Evolutionary conservation across 1,140 invertebrate species (phyloP).

Genomic region (Cydia pomonella): DNA sequence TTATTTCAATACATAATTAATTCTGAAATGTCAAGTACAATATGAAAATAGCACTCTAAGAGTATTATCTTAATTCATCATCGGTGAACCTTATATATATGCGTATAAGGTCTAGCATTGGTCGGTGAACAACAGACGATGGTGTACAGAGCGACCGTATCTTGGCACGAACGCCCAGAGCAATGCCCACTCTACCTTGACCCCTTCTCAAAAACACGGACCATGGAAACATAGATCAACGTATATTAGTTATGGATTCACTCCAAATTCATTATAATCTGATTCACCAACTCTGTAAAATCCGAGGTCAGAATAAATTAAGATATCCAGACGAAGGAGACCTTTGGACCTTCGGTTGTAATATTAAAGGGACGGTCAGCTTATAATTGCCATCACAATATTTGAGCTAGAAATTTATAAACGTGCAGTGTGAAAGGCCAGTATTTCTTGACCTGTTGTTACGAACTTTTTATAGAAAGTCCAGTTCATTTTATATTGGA

Average conservation of each 20-base stretch:
- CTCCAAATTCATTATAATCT: conserved; percentile 7
- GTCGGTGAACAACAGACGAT: too few relatives aligned
- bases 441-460: not conserved
- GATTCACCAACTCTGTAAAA: not conserved
- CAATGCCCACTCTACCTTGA: conserved; percentile 52
- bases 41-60: conserved; percentile 23
- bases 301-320: not conserved
- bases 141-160: conserved; percentile 33
- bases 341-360: not conserved
- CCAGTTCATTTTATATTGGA: not conserved
- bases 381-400: not conserved
- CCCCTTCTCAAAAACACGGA: conserved; percentile 31
- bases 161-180: conserved; percentile 67
- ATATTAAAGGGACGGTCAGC: not conserved
- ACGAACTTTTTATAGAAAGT: not conserved
- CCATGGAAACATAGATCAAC: not conserved
- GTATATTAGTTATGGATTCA: not conserved
- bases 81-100: too few relatives aligned
- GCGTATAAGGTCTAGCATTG: too few relatives aligned
- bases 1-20: conserved; percentile 1
- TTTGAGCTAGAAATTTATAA: not conserved
- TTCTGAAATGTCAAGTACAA: conserved; percentile 22
- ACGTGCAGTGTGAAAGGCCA: not conserved
- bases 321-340: not conserved
- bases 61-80: not conserved